Percentiles rank a stretch among this genome's conserved stretches.
These are phyloP conservation scores for Ophion costatus DNA, from an alignment of 2,888 invertebrate species.

Conservation along the genomic window DNA sequence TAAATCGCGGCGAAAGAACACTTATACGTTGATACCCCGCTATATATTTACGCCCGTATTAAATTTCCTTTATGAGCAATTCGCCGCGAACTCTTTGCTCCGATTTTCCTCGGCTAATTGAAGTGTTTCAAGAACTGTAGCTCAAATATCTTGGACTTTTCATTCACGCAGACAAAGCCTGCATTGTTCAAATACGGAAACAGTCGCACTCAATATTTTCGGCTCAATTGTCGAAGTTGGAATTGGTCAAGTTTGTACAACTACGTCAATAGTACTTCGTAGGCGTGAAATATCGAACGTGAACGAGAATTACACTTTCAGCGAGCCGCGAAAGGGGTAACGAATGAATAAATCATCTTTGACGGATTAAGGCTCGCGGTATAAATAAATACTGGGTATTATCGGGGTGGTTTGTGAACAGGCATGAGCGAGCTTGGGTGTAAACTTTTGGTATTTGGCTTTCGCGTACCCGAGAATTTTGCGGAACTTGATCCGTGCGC, in stretches of 20 bases:
- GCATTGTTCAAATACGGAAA: background rate
- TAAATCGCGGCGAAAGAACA: too few relatives aligned
- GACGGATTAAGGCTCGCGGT: conserved; percentile 39
- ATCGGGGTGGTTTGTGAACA: conserved; percentile 17
- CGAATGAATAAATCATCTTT: conserved; percentile 56
- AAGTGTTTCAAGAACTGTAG: too few relatives aligned
- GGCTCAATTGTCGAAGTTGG: background rate
- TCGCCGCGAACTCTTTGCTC: too few relatives aligned
- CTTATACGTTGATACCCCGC: too few relatives aligned
- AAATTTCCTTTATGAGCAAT: too few relatives aligned
- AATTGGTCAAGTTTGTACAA: background rate
- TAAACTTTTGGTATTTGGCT: conserved; percentile 36
- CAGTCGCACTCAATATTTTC: background rate
- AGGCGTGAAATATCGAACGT: conserved; percentile 20
- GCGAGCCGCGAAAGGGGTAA: conserved; percentile 28
- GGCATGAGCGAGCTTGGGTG: background rate
- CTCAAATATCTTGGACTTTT: background rate
- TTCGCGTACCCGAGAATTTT: conserved; percentile 33
- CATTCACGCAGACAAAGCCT: background rate
- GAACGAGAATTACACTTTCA: conserved; percentile 30
- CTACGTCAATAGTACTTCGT: background rate
- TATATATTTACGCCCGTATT: too few relatives aligned
- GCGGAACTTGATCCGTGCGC: conserved; percentile 19
- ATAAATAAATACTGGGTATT: conserved; percentile 51
- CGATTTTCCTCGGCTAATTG: too few relatives aligned